A percentile compares a stretch with the other conserved stretches of the same genome.
Evolutionary conservation across 2,113 vertebrate species (phyloP).

Genomic region (Neolamprologus longior): DNA sequence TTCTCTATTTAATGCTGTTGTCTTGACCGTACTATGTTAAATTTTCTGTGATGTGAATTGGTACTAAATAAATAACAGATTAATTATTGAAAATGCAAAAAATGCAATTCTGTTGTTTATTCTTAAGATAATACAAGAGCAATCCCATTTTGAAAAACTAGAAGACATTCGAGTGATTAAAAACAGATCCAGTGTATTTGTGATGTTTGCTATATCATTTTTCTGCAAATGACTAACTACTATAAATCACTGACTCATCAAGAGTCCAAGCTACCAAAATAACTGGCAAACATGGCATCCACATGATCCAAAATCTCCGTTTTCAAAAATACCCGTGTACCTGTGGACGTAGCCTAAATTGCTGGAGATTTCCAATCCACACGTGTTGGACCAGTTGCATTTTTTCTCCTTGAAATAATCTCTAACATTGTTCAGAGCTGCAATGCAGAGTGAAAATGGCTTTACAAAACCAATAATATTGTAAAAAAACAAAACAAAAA

Average conservation of each 20-base stretch:
- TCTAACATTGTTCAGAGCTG: background rate
- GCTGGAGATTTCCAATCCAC: background rate
- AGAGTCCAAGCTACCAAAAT: background rate
- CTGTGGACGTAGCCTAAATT: background rate
- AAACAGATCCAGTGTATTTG: background rate
- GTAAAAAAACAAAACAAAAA: background rate
- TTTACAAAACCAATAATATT: background rate
- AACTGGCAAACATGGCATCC: background rate
- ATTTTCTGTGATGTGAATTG: background rate
- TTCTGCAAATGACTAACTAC: background rate
- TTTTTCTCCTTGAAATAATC: background rate
- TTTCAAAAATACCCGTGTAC: too few species aligned
- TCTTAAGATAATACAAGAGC: background rate
- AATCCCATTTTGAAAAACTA: background rate
- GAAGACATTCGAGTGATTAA: background rate
- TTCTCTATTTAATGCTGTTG: background rate
- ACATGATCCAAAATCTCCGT: background rate
- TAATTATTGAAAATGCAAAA: background rate
- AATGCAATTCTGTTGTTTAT: background rate
- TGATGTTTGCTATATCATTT: background rate
- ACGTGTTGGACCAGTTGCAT: background rate
- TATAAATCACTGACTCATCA: background rate
- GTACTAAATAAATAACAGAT: background rate
- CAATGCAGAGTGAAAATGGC: background rate
- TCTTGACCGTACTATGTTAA: background rate